Evolutionary conservation across 1,140 invertebrate genomes (phyloP), one percentile per base, ranked within the genome.

Genomic region (Venturia canescens): DNA sequence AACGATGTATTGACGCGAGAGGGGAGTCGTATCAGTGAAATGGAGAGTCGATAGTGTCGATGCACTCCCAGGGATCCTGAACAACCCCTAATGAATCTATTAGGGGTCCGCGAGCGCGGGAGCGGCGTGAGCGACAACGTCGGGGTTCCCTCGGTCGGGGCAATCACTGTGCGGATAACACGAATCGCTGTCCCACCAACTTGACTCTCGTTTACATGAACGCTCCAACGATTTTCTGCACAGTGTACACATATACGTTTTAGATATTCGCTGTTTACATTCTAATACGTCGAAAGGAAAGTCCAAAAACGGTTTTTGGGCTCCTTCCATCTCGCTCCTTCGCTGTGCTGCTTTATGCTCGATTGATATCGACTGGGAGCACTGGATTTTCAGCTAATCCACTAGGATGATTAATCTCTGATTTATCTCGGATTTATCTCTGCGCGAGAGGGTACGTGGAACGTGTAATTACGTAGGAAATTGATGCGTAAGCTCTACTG

Each of bases 41-140:
- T 78, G 23, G 66, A 34, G 79, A 66, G 79, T 79, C 80, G 78
- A 82, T 83, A 80, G 72, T 38, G 60, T 50, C 27, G 76, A 84
- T 84, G 84, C 84, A 76, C 83, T 79, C 82, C 34, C 48, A 57
- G 27, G 48, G 69, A 82, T 70, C 38, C 70, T 69, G 79, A 71
- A 80, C 82, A 81, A 82, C 75, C 83, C 84, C 87, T 89, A 89
- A 89, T 89, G 87, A 88, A 89, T 89, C 86, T 88, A 89, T 89
- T 89, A 89, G 83, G 80, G 85, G 63, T 69, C 66, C 29, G 29
- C 66, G 66, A 31, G 60, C n/a, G 53, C 53, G 60, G 23, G 60
- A 63, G 23, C 60, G 16, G 53, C 66, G 67, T 82, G 82, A 86
- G 80, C 84, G 84, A 85, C 83, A 82, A 75, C 50, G 16, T n/a